A percentile compares a stretch with the other conserved stretches of the same genome.
Evolutionary conservation across 2,888 invertebrate genomes (phyloP).

Genomic region (Napeogenes sylphis): DNA sequence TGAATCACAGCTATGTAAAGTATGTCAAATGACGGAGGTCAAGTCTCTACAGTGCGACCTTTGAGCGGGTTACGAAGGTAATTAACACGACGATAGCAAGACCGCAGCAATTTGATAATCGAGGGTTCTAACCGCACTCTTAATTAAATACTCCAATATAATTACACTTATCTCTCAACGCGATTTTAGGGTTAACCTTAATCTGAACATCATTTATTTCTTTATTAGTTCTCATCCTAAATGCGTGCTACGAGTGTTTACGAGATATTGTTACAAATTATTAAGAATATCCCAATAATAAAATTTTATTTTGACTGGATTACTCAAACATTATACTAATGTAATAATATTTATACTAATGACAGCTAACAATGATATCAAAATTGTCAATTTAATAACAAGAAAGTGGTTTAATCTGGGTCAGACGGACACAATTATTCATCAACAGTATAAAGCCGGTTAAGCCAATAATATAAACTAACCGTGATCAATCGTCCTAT

Average conservation of each 20-base stretch:
- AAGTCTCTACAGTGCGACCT: constrained; percentile 8
- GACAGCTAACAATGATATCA: constrained; percentile 66
- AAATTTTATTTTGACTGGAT: too few species aligned
- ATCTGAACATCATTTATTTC: too few species aligned
- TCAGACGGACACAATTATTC: constrained; percentile 74
- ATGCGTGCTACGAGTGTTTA: too few species aligned
- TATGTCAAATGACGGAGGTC: constrained; percentile 18
- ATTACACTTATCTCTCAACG: constrained; percentile 11
- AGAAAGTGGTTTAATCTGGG: constrained; percentile 70
- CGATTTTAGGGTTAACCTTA: too few species aligned
- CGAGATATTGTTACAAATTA: too few species aligned
- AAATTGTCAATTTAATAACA: constrained; percentile 73
- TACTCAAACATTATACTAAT: too few species aligned
- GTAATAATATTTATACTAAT: constrained; percentile 19
- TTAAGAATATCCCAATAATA: too few species aligned
- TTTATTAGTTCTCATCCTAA: too few species aligned
- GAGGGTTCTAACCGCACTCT: constrained; percentile 20
- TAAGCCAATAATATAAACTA: constrained; percentile 71
- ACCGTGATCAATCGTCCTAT: constrained; percentile 24
- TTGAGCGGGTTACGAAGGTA: constrained; percentile 15
- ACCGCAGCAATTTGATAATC: constrained; percentile 9
- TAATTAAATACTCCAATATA: constrained; percentile 16
- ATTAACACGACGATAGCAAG: constrained; percentile 19
- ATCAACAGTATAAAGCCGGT: constrained; percentile 68
- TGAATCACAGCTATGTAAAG: constrained; percentile 17